A percentile compares a stretch with the other conserved stretches of the same genome.
Conservation (phyloP, 2,888 invertebrate genomes). For the Ethmia dodecea region DNA sequence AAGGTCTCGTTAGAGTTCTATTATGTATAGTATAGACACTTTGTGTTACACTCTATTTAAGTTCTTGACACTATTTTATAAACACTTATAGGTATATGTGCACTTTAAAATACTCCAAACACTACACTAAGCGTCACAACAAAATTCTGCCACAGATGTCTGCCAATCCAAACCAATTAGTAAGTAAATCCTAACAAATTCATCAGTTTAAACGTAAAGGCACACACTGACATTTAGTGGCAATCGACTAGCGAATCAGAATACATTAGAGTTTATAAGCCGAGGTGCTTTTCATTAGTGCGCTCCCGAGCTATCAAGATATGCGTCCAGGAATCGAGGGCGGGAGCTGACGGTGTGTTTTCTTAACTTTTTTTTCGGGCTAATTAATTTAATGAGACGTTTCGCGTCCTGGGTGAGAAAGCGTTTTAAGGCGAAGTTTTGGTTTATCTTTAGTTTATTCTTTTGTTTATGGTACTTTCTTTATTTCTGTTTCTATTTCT, state of each 20-base stretch:
- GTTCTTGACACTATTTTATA: no score
- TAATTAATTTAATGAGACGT: slow-evolving; percentile 72
- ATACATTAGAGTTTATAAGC: slow-evolving; percentile 74
- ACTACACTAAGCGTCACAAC: no score
- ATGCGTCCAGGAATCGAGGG: slow-evolving; percentile 29
- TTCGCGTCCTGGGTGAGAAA: slow-evolving; percentile 2
- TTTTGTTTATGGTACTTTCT: no score
- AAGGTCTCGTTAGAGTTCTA: no score
- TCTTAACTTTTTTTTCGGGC: slow-evolving; percentile 48
- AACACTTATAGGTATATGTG: no score
- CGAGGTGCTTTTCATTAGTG: slow-evolving; percentile 70
- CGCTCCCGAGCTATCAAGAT: slow-evolving; percentile 58
- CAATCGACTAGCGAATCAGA: slow-evolving; percentile 59
- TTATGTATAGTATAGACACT: no score
- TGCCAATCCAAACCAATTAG: slow-evolving; percentile 10
- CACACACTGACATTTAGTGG: slow-evolving; percentile 54
- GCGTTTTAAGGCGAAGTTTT: no score
- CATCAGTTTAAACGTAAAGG: slow-evolving; percentile 6
- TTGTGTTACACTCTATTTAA: no score
- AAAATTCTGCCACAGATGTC: no score
- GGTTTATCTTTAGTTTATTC: no score
- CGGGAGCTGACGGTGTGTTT: slow-evolving; percentile 44
- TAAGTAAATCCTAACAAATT: slow-evolving; percentile 12
- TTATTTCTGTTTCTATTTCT: no score
- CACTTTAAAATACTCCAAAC: no score